Percentiles rank a stretch among this genome's conserved stretches.
Evolutionary conservation across 2,888 invertebrate species (phyloP).

Genomic region (Acanthococcus lagerstroemiae): DNA sequence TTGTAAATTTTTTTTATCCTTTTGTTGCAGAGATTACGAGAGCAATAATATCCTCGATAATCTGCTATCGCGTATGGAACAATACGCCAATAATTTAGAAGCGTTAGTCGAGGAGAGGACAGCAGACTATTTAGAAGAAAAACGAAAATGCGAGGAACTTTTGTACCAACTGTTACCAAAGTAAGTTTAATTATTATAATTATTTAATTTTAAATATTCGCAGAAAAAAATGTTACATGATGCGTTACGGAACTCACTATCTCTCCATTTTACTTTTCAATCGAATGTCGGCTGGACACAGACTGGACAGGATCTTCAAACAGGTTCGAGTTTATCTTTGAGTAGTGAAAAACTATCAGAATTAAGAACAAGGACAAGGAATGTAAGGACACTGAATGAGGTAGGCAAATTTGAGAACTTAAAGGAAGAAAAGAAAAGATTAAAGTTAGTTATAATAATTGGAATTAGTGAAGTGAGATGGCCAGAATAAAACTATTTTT

Average conservation of each 20-base stretch:
- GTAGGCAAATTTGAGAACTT: no score
- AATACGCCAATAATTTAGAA: slow-evolving; percentile 97
- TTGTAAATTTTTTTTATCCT: neutral
- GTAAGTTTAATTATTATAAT: slow-evolving; percentile 47
- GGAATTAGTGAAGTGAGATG: no score
- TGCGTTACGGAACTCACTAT: no score
- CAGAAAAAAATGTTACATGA: neutral
- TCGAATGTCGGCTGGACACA: no score
- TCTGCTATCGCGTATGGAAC: slow-evolving; percentile 93
- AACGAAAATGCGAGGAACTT: slow-evolving; percentile 93
- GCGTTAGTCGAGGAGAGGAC: slow-evolving; percentile 91
- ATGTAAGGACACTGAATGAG: no score
- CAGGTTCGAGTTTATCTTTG: no score
- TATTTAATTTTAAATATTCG: neutral
- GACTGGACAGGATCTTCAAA: no score
- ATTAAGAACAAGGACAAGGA: no score
- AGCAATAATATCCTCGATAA: slow-evolving; percentile 92
- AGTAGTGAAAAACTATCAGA: no score
- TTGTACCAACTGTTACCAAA: slow-evolving; percentile 92
- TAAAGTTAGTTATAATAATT: no score
- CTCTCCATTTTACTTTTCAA: neutral
- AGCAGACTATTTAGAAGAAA: slow-evolving; percentile 94
- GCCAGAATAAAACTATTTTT: no score
- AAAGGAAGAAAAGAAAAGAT: no score
- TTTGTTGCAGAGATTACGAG: slow-evolving; percentile 62